Base-by-base conservation (phyloP, 2,888 invertebrate species). In the Mamestra brassicae region DNA sequence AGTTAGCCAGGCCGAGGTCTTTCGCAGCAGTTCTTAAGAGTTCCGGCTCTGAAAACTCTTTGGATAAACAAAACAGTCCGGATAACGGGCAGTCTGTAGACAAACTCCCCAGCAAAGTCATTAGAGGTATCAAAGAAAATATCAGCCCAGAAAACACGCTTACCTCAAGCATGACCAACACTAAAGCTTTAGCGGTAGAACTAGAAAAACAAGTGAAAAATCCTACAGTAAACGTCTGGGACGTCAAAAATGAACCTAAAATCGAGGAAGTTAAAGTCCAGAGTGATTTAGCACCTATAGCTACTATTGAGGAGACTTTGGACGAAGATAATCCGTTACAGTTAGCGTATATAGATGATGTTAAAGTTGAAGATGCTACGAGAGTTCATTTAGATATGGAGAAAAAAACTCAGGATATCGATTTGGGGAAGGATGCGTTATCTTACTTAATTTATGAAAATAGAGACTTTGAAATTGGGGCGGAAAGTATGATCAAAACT, bases 131-230 rank as follows among this genome's bases (percentile, higher is more conserved):
- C 17, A 97, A 97, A 90, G 97, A 97, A 86, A 97, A 97, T 85
- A 97, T 97, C 2, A 97, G 97, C 74, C 97, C 97, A 0, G 97
- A 97, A 84, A 97, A 97, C 71, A 97, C 97, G 1, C 78, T 97
- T 11, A 96, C 95, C 0, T 94, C 95, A 0, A 95, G 94, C 67
- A 94, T 95, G 92, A 94, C 93, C 0, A 94, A 94, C 65, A 94
- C 95, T 0, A 94, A 94, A 87, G 92, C 95, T 0, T 78, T 96
- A 70, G 95, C 93, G 0, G 89, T 92, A 55, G 96, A 96, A 78
- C 73, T 96, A 65, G 90, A 95, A 15, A 88, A 87, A 80, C 93
- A 95, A 73, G 88, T 91, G 0, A 94, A 91, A 78, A 93, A 87
- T 64, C 92, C 92, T 63, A 67, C 79, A 0, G 61, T 50, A 0